Evolutionary conservation across 2,888 invertebrate species (phyloP).

Genomic region (Polymixis flavicincta): DNA sequence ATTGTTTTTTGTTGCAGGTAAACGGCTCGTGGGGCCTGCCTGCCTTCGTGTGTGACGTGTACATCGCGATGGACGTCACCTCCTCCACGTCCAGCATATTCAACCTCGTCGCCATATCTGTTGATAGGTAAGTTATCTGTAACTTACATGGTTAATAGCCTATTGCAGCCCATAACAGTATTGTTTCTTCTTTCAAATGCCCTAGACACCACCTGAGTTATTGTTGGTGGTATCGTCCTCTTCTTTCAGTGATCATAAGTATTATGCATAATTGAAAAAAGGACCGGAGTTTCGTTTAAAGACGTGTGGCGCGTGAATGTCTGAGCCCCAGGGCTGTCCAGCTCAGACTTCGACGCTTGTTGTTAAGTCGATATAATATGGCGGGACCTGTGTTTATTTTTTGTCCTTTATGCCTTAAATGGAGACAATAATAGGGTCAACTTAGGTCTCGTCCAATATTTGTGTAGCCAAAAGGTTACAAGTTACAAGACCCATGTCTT

Average conservation of each 20-base stretch:
- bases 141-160: not conserved
- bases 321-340: not conserved
- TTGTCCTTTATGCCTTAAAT: not conserved
- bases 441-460: conserved; percentile 14
- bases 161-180: not conserved
- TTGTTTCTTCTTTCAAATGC: not conserved
- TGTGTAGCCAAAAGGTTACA: conserved; percentile 10
- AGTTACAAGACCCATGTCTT: conserved; percentile 11
- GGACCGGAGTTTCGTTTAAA: too few species aligned
- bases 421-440: conserved; percentile 11
- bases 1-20: conserved; percentile 90
- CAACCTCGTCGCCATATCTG: conserved; percentile 99
- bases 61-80: conserved; percentile 99
- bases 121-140: conserved; percentile 96
- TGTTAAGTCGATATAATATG: not conserved
- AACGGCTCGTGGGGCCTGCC: conserved; percentile 97
- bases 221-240: not conserved
- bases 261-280: too few species aligned
- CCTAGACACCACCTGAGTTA: not conserved
- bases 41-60: conserved; percentile 98
- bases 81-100: conserved; percentile 99
- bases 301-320: not conserved
- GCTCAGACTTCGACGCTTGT: not conserved
- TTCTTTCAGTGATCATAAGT: not conserved
- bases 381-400: not conserved